Evolutionary conservation across 2,113 vertebrate species (phyloP), one percentile per base, ranked within the genome.

Genomic region (Spermophilus dauricus): DNA sequence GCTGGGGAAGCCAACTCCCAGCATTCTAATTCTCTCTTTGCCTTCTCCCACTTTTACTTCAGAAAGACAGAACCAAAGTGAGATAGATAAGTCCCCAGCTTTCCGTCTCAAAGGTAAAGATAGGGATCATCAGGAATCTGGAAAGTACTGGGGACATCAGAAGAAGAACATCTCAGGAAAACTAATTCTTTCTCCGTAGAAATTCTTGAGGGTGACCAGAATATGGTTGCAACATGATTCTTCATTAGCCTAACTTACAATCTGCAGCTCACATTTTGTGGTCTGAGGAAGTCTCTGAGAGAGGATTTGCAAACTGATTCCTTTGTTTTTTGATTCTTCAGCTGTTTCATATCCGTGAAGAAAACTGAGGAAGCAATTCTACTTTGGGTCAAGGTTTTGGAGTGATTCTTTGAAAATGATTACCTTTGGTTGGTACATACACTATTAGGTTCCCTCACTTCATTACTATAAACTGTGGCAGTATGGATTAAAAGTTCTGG

Each of bases 1-100:
- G 17, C 70, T 0, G 0, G 12, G 2, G 2, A 67, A 39, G 32
- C 1, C 7, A 58, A 61, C 3, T 70, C 2, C 1, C 2, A 5
- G 30, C 56, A 16, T 6, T 32, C 9, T 61, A 10, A 10, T 24
- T 39, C 1, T 48, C 6, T 65, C 20, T 63, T 39, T 70, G 56
- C 9, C 7, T 56, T 16, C 18, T 76, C 45, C 20, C 0, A 75
- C 18, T 39, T 61, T 3, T 12, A 56, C 13, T 4, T 81, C 17
- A 28, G 32, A 86, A 56, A 81, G 6, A 51, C 13, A 67, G 1
- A 8, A 37, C 20, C 18, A 58, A 17, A 58, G 4, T 20, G 18
- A 28, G 14, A 32, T 42, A 81, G 58, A 91, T 24, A 17, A 84
- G 83, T 18, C 7, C 53, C 28, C 10, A 22, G 1, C 6, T 58